Base-by-base conservation (phyloP, 2,888 invertebrate species). In the Temnothorax rugatulus region DNA sequence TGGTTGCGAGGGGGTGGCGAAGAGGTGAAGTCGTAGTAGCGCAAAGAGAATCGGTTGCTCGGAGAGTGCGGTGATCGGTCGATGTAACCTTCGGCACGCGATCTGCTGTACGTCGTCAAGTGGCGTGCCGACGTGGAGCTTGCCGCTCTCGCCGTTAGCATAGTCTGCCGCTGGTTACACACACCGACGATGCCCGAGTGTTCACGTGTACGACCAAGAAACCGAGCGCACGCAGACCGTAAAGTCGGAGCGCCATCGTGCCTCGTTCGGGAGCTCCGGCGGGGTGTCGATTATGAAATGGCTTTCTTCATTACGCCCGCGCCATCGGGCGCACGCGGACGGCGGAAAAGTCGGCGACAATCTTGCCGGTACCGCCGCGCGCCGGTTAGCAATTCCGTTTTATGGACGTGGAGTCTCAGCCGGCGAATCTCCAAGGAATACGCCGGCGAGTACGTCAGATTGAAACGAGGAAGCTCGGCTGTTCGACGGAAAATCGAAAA, bases 41-140 rank as follows among this genome's bases (percentile, higher is more conserved):
- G 68, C 54, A 21, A 59, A 52, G 79, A 69, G 69, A 69, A 29
- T 34, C 71, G 71, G 15, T 54, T 59, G 61, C 47, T 47, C 54
- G 18, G 64, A 18, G 54, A 15, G 74, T 54, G 52, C 47, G 41
- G 68, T 47, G 34, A 79, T 57, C 63, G 18, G 91, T 92, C 92
- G 92, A 93, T 92, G 92, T 92, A 93, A 93, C 92, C 92, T 93
- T 93, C 90, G 92, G 91, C 93, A 94, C 94, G 94, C 94, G 93
- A 94, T 93, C 88, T 88, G 38, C 74, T 85, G 77, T 82, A 85
- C 83, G 81, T 77, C 73, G 87, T 83, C 75, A 61, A 87, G 79
- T 90, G 85, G 89, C 90, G 90, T 92, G 91, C 86, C 89, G 87
- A 83, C 77, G 84, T 89, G 85, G 59, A 86, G 83, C 8, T 89